Percentiles rank a stretch among this genome's conserved stretches.
phyloP scores from a whole-genome alignment of 2,888 invertebrate genomes.

The Euplagia quadripunctaria region DNA sequence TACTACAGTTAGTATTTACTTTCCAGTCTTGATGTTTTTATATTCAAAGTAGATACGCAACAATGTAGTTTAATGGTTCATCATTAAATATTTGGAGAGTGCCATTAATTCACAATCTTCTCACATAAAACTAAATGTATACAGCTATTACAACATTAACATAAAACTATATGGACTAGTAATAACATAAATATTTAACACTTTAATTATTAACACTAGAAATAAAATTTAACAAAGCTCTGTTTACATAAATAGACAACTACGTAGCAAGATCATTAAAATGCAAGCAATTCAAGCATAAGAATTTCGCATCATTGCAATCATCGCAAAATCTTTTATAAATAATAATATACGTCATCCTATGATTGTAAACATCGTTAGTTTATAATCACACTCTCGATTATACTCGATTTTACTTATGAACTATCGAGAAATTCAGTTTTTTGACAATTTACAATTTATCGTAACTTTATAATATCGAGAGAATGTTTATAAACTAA shows the following conservation, averaged over 20 bases:
- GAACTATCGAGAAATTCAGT: no score
- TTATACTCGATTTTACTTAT: no score
- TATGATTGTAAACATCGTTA: no score
- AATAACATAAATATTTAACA: slow-evolving; percentile 10
- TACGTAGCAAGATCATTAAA: slow-evolving; percentile 34
- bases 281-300: slow-evolving; percentile 36
- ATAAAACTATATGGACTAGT: neutral
- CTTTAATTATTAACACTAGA: neutral
- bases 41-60: neutral
- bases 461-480: no score
- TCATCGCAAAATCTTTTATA: no score
- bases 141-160: neutral
- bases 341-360: no score
- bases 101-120: neutral
- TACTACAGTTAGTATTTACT: neutral
- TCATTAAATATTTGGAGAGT: neutral
- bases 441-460: no score
- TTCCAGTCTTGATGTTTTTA: neutral
- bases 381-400: no score
- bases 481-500: no score
- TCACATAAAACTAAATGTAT: neutral
- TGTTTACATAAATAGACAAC: slow-evolving; percentile 35
- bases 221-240: slow-evolving; percentile 37
- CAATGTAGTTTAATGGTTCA: neutral
- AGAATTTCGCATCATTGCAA: neutral